Evolutionary conservation across 37 sponge, comb jelly and placozoan species (phyloP).

Genomic region (Geodia barretti): DNA sequence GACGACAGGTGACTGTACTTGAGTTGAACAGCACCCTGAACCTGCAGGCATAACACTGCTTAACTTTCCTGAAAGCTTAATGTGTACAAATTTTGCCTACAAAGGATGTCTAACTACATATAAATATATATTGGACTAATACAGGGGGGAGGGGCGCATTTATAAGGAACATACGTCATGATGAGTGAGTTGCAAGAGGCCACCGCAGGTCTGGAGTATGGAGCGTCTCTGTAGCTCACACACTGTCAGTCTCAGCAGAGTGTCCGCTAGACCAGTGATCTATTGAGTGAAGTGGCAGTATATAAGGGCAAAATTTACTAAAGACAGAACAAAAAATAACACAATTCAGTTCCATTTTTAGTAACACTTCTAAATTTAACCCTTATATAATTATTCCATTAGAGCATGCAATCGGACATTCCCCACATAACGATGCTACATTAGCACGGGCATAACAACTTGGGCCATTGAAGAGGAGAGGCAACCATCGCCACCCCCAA

Average conservation of each 20-base stretch:
- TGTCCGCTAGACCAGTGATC: background rate
- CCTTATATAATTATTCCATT: too few species aligned
- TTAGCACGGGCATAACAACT: too few species aligned
- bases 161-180: background rate
- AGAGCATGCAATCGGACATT: too few species aligned
- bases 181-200: constrained; percentile 20
- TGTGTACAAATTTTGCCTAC: background rate
- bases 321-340: background rate
- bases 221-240: constrained; percentile 3
- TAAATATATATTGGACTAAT: background rate
- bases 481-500: too few species aligned
- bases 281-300: background rate
- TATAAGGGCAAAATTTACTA: background rate
- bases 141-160: background rate
- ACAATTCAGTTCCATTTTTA: too few species aligned
- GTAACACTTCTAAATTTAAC: too few species aligned
- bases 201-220: constrained; percentile 20
- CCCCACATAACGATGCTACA: too few species aligned
- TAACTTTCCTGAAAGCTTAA: too few species aligned
- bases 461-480: too few species aligned
- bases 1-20: constrained; percentile 5
- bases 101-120: background rate
- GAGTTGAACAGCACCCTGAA: constrained; percentile 45
- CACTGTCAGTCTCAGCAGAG: background rate
- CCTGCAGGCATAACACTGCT: constrained; percentile 6